Evolutionary conservation across 2,797 vertebrate species (phyloP).

Genomic region (Dallia pectoralis): DNA sequence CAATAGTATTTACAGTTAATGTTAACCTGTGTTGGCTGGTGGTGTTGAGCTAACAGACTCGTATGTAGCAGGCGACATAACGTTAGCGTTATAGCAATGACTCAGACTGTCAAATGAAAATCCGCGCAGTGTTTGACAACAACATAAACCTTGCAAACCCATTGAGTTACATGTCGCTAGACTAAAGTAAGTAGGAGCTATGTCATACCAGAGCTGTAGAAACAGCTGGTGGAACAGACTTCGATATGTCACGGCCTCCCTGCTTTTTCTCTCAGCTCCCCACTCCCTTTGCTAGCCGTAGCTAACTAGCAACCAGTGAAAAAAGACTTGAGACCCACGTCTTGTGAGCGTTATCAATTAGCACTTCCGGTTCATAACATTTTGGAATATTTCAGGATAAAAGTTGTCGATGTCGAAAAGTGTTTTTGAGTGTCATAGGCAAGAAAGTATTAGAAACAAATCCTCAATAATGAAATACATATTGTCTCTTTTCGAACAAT

Average conservation of each 20-base stretch:
- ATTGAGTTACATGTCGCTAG: background rate
- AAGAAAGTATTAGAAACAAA: too few species aligned
- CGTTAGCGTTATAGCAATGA: background rate
- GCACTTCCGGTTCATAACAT: too few species aligned
- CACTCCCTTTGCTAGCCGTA: slow-evolving; percentile 2
- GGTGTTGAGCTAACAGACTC: slow-evolving; percentile 4
- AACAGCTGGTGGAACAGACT: slow-evolving; percentile 24
- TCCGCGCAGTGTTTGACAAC: background rate
- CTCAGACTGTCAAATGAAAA: background rate
- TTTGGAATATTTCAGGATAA: too few species aligned
- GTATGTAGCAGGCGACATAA: background rate
- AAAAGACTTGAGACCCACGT: too few species aligned
- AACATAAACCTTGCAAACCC: background rate
- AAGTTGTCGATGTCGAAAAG: too few species aligned
- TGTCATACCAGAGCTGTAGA: slow-evolving; percentile 43
- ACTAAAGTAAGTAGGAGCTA: background rate
- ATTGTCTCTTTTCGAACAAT: too few species aligned
- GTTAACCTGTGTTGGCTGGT: background rate
- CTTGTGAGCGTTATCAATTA: too few species aligned
- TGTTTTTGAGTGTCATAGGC: too few species aligned
- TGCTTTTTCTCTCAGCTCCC: slow-evolving; percentile 28
- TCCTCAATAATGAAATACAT: too few species aligned
- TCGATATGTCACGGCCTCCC: slow-evolving; percentile 35
- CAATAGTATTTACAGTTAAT: background rate
- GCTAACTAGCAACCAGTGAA: background rate